Evolutionary conservation across 2,888 invertebrate genomes (phyloP), one percentile per base, ranked within the genome.

Genomic region (Hydriomena furcata): DNA sequence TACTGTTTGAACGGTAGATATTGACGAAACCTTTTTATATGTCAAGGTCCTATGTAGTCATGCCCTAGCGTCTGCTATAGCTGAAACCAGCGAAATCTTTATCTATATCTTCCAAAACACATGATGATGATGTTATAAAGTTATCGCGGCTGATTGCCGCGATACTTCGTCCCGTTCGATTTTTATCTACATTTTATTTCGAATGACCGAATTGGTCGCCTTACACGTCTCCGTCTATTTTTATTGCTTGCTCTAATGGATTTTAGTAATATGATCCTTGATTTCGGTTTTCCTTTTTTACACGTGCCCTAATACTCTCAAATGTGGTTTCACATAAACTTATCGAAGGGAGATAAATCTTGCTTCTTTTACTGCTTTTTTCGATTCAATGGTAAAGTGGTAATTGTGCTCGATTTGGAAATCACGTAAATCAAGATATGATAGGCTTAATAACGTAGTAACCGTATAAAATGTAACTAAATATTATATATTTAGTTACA

Each of bases 211-310:
- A 80, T 84, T 81, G 65, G 63, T 66, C 53, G 61, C 40, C 49
- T 55, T 52, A 60, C 60, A 59, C 55, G 58, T 48, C 38, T 63
- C 57, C 67, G 66, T 85, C 85, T 88, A 89, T 88, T 88, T 89
- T 86, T 88, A 88, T 87, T 82, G 74, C 72, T 71, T 70, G 65
- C 76, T 72, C 82, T 89, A 89, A 89, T 89, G 89, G 88, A 87
- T 83, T 88, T 88, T 71, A 71, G 89, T 88, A 88, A 89, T 83
- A 76, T 78, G 87, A 89, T 88, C 86, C 80, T 81, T 78, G 71
- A 79, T 73, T 83, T 81, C 60, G 68, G 67, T 81, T 74, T 79
- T 76, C 71, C 82, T 83, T 87, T 64, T 65, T 86, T 84, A 76
- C 76, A 76, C 63, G 66, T 61, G 53, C 57, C 73, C 64, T 68